A percentile compares a stretch with the other conserved stretches of the same genome.
phyloP scores from a whole-genome alignment of 2,797 vertebrate genomes.

The Chloroceryle inda region DNA sequence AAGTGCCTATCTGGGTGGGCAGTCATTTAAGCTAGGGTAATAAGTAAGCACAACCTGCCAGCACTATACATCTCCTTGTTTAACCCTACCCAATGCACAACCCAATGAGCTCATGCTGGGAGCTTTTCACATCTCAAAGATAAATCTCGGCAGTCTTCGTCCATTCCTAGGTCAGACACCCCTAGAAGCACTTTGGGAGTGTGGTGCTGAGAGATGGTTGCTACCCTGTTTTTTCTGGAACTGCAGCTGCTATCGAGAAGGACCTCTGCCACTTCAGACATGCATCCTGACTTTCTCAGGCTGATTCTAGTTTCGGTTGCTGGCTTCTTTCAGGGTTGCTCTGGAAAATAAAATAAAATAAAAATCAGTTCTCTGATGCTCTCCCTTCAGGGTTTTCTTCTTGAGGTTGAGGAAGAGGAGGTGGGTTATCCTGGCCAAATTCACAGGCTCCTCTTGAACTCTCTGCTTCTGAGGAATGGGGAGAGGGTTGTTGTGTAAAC shows the following conservation, averaged over 20 bases:
- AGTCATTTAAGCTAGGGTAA: not conserved
- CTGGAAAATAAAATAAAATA: not conserved
- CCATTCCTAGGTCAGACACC: not conserved
- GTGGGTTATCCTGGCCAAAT: not conserved
- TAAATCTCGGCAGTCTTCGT: not conserved
- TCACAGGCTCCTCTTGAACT: not conserved
- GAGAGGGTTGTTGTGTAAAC: not conserved
- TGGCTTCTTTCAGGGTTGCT: not conserved
- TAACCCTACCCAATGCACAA: fast-evolving
- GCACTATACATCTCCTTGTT: not conserved
- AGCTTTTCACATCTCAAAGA: not conserved
- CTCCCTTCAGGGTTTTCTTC: not conserved
- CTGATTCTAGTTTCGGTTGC: not conserved
- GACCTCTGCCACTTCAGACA: not conserved
- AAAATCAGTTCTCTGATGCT: not conserved
- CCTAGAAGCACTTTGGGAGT: not conserved
- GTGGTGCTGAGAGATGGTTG: fast-evolving
- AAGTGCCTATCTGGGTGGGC: not conserved
- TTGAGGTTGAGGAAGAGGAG: not conserved
- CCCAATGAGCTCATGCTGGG: not conserved
- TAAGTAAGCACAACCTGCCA: not conserved
- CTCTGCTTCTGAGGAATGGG: not conserved
- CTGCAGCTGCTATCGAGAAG: not conserved
- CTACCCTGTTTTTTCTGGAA: not conserved
- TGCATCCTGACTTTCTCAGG: not conserved